These are phyloP conservation scores for Pseudomyrmex gracilis DNA, from an alignment of 1,140 invertebrate species.

Conservation along the genomic window DNA sequence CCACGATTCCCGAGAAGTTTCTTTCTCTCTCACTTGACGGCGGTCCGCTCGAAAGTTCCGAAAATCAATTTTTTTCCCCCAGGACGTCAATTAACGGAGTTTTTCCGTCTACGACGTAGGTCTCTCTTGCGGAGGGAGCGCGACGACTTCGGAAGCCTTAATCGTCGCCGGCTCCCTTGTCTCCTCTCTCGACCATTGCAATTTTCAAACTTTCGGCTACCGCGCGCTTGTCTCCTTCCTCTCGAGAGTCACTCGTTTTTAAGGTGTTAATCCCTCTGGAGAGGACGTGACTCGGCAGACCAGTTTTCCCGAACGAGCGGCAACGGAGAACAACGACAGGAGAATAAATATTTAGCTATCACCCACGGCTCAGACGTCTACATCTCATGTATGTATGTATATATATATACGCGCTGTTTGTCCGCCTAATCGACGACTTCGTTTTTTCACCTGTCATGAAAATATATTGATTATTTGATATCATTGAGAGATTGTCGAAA, in stretches of 20 bases:
- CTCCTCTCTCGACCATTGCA: slow-evolving; percentile 18
- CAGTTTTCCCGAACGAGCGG: slow-evolving; percentile 27
- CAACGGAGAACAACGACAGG: slow-evolving; percentile 37
- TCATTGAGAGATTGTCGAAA: not conserved
- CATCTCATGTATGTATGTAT: slow-evolving; percentile 21
- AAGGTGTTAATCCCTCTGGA: slow-evolving; percentile 53
- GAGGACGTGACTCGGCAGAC: slow-evolving; percentile 60
- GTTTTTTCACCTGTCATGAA: not conserved
- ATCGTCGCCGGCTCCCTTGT: slow-evolving; percentile 55
- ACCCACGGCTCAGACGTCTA: slow-evolving; percentile 3
- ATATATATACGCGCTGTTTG: not conserved
- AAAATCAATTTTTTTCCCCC: slow-evolving; percentile 71
- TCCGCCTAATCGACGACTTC: slow-evolving; percentile 38
- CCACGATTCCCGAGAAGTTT: slow-evolving; percentile 39
- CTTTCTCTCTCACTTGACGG: slow-evolving; percentile 46
- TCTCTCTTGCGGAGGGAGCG: slow-evolving; percentile 27
- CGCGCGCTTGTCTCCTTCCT: not conserved
- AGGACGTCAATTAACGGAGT: slow-evolving; percentile 69
- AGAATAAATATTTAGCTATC: slow-evolving; percentile 62
- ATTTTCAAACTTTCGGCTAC: slow-evolving; percentile 53
- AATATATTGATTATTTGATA: slow-evolving; percentile 8
- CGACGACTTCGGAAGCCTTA: slow-evolving; percentile 55
- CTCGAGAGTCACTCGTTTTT: slow-evolving; percentile 40
- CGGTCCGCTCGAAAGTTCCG: slow-evolving; percentile 59
- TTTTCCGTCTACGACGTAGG: slow-evolving; percentile 72